Conservation (phyloP, 2,113 vertebrate species). For the Orcinus orca region DNA sequence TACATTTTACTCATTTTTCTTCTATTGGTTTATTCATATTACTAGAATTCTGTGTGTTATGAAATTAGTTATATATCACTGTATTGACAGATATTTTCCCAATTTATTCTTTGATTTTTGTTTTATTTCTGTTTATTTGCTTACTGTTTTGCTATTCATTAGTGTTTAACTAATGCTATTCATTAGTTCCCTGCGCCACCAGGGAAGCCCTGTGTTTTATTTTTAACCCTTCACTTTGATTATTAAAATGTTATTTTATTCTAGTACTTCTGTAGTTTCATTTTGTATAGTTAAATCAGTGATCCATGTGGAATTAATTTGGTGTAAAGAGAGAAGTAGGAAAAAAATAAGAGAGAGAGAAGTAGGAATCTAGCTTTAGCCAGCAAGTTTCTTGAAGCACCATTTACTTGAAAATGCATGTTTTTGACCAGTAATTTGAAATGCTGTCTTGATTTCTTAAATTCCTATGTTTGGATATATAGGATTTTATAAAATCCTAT, state of each 20-base stretch:
- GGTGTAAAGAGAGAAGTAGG: neutral
- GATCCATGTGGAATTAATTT: neutral
- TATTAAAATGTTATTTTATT: neutral
- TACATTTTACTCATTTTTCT: slow-evolving; percentile 18
- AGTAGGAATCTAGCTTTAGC: neutral
- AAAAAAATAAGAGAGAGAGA: neutral
- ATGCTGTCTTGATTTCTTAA: neutral
- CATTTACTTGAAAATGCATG: neutral
- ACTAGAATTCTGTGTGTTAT: neutral
- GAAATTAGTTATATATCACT: neutral
- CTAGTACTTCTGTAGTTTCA: neutral
- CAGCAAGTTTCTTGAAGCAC: neutral
- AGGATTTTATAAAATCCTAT: slow-evolving; percentile 2
- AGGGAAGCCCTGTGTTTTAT: neutral
- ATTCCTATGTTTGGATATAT: neutral
- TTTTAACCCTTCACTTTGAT: slow-evolving; percentile 10
- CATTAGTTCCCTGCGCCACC: neutral
- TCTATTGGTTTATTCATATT: neutral
- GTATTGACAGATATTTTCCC: neutral
- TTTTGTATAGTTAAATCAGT: slow-evolving; percentile 3
- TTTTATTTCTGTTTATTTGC: neutral
- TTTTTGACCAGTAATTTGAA: neutral
- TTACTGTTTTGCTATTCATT: neutral
- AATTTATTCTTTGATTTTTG: neutral
- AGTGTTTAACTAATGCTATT: neutral